Evolutionary conservation across 1,140 invertebrate species (phyloP), one percentile per base, ranked within the genome.

Genomic region (Gonioctena quinquepunctata): DNA sequence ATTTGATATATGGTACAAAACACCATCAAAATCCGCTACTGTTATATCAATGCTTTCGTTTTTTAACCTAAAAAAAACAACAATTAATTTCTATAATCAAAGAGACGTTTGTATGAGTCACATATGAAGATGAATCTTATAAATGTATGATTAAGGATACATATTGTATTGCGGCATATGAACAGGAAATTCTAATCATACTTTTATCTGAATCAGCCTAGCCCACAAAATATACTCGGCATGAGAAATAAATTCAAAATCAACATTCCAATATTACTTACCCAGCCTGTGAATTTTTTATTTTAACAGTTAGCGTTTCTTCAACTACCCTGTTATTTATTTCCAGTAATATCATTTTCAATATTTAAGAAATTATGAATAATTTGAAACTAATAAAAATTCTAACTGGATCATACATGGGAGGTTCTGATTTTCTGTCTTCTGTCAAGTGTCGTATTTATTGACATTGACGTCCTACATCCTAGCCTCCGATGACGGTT

Each of bases 321-420:
- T 98, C 95, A 76, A 99, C 91, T 86, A 98, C 96, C 85, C 96
- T 92, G 88, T 99, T 99, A 86, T 98, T 96, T 86, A 98, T 97
- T 90, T 99, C 97, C 78, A 99, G 89, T 84, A 99, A 90, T 89
- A 99, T 99, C 97, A 99, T 99, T 86, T 85, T 90, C 56, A 65
- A 64, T 49, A 66, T 26, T 69, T 23, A 25, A 33, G 50, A 70
- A 68, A 70, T 67, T 70, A 75, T 48, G 66, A 72, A 54, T 72
- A 68, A 61, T 66, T 75, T 71, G 66, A 75, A 64, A 56, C 66
- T 69, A 22, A 16, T 65, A 71, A 66, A 74, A 71, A 50, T 67
- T 64, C 23, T 52, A 67, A 54, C 64, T 69, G 54, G 27, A 62
- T 63, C 48, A 66, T 69, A 72, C 73, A 75, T 75, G 73, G 73